These are phyloP conservation scores for Rhinolophus ferrumequinum DNA, from an alignment of 2,113 vertebrate species.

Conservation along the genomic window DNA sequence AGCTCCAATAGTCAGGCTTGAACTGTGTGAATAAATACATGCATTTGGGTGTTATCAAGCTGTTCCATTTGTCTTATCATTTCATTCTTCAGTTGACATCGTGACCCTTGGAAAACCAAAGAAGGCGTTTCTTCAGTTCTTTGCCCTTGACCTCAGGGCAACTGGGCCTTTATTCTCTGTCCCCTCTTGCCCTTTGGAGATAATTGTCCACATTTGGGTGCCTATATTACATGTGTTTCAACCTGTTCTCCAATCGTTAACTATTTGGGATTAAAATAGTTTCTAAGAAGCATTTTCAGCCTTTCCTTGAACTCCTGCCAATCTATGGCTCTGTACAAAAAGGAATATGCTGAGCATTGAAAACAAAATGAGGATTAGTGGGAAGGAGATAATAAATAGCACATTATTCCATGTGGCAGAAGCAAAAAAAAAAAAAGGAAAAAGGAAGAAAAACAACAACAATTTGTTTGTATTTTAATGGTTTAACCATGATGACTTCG, in stretches of 20 bases:
- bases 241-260: conserved; percentile 77
- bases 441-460: neutral
- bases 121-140: neutral
- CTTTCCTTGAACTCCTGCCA: conserved; percentile 79
- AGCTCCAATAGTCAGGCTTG: neutral
- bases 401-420: conserved; percentile 59
- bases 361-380: conserved; percentile 76
- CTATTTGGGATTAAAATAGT: conserved; percentile 81
- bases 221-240: conserved; percentile 71
- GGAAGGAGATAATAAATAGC: conserved; percentile 79
- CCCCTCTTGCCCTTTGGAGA: conserved; percentile 47
- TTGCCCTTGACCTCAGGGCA: neutral
- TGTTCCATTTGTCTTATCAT: conserved; percentile 34
- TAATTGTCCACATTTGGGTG: conserved; percentile 59
- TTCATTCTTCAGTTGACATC: conserved; percentile 34
- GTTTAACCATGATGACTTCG: conserved; percentile 70
- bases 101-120: conserved; percentile 41
- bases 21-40: neutral
- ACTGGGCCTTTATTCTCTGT: neutral
- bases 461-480: conserved; percentile 71
- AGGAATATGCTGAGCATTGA: conserved; percentile 78
- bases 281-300: conserved; percentile 73
- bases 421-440: neutral
- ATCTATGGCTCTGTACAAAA: conserved; percentile 64
- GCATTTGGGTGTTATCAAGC: neutral